Base-by-base conservation (phyloP, 2,888 invertebrate species). In the Anoplius nigerrimus region DNA sequence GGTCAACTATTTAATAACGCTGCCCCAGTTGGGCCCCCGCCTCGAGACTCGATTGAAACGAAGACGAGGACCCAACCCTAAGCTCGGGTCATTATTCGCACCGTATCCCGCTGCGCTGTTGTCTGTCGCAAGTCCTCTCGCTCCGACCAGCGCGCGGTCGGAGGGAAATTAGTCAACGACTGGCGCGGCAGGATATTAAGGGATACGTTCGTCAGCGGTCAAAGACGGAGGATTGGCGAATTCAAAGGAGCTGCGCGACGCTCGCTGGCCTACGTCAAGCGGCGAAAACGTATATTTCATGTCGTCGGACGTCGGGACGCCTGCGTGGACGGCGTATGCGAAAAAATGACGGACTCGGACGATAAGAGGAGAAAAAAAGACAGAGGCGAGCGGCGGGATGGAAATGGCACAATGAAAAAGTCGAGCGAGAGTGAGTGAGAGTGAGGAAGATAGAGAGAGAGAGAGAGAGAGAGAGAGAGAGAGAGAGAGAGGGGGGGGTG, bases 21-120 rank as follows among this genome's bases (percentile, higher is more conserved):
- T 20, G 46, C 27, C 21, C 43, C 53, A 34, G 34, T 34, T 1
- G 8, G 34, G 34, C 34, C 11, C 6, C 4, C 11, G 34, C 11
- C 54, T 48, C 51, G 27, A 59, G 54, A 62, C 59, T 59, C 62
- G 63, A 68, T 68, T 62, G 68, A 68, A 68, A 68, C 63, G 43
- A 54, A 16, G 42, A 48, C 54, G 58, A 52, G 60, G n/a, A 16
- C 27, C 27, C 43, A 24, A 54, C 48, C 11, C 45, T 18, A 27
- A 45, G 66, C n/a, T 57, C 22, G 27, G 62, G 57, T 55, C 51
- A 67, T 68, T 63, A 58, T 63, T 34, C 34, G 34, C 34, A 6
- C 34, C 34, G 34, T 34, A 34, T 34, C 34, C 34, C 34, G 34
- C 34, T 11, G 34, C 34, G 34, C 34, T 34, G 4, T 34, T 34